Base-by-base conservation (phyloP, 1,140 invertebrate genomes). In the Scaptodrosophila lebanonensis region DNA sequence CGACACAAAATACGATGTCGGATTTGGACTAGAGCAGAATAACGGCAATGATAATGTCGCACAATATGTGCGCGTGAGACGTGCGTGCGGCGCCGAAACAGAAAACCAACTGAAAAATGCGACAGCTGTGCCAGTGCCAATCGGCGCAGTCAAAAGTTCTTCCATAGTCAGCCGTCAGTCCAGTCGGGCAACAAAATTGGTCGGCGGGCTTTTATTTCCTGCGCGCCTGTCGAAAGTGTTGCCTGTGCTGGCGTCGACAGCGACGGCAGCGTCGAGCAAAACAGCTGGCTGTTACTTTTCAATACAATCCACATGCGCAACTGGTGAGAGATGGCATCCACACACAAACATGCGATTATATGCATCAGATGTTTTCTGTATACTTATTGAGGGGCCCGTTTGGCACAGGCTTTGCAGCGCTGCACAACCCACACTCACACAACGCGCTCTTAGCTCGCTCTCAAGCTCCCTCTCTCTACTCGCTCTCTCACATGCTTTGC, bases 81-180 rank as follows among this genome's bases (percentile, higher is more conserved):
- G 32, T 79, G 75, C 75, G 75, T 82, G 69, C 75, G 60, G 65
- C 75, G 42, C 75, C 65, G 75, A 65, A 60, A 82, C 82, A 47
- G 49, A 82, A 66, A 82, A 58, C 50, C 75, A 79, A 79, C 75
- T 79, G 75, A 82, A 66, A 62, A 59, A 45, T 52, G 47, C 47
- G 47, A 50, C 66, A 39, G 39, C 49, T 39, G 43, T 38, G 47
- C 16, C 54, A 58, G 25, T n/a, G n/a, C n/a, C 70, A 65, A 50
- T 65, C 60, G 69, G 33, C 33, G 25, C 33, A 3, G 30, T 30
- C 8, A 20, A 25, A 29, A 22, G 20, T 11, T 18, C 17, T 11
- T 6, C 18, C n/a, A n/a, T 16, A 29, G 12, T 5, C 32, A 33
- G 12, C 3, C 32, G 11, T 11, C 15, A 16, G 22, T 33, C 16